Evolutionary conservation across 2,888 invertebrate species (phyloP).

Genomic region (Ophion obscuratus): DNA sequence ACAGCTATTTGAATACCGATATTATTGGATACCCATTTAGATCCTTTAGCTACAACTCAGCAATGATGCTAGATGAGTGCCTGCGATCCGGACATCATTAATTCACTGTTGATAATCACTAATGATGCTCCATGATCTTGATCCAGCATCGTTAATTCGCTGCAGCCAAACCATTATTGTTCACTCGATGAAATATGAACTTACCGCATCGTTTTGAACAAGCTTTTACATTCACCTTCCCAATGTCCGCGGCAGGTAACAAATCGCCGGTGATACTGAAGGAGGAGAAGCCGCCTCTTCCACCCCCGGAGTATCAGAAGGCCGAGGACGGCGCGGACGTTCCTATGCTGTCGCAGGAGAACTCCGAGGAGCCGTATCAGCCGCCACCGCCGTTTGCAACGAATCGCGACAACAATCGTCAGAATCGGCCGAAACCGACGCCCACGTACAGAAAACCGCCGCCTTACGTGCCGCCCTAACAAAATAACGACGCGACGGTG

Average conservation of each 20-base stretch:
- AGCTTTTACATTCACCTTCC: not conserved
- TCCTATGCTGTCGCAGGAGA: conserved; percentile 82
- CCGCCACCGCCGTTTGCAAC: conserved; percentile 95
- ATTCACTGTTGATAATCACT: too few species aligned
- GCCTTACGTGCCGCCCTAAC: conserved; percentile 98
- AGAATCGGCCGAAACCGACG: conserved; percentile 92
- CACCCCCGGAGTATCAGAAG: conserved; percentile 91
- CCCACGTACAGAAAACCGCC: conserved; percentile 98
- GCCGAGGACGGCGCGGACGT: conserved; percentile 85
- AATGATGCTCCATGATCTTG: too few species aligned
- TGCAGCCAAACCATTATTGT: too few species aligned
- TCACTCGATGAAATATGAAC: too few species aligned
- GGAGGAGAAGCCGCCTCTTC: conserved; percentile 96
- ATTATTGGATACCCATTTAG: too few species aligned
- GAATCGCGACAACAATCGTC: conserved; percentile 89
- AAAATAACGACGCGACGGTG: conserved; percentile 73
- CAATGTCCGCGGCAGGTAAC: conserved; percentile 85
- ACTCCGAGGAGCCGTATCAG: conserved; percentile 92
- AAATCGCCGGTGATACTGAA: conserved; percentile 97
- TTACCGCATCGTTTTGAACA: too few species aligned
- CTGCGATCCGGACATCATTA: too few species aligned
- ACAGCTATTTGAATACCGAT: not conserved
- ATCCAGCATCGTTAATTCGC: too few species aligned
- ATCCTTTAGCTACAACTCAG: too few species aligned
- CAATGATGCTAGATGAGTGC: too few species aligned